Evolutionary conservation across 2,888 invertebrate species (phyloP).

Genomic region (Peribatodes rhomboidaria): DNA sequence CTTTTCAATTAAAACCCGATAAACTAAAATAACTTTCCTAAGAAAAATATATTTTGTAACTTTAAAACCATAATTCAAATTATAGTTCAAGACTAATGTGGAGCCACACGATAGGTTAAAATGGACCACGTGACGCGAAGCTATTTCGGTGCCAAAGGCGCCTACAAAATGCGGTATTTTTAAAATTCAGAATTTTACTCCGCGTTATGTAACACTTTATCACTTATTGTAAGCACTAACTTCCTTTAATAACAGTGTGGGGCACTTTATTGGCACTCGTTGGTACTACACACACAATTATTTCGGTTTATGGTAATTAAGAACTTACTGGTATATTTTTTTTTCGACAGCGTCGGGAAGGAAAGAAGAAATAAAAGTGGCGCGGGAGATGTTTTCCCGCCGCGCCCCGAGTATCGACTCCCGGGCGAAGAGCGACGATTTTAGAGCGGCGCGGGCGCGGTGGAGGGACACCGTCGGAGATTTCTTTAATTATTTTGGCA

Average conservation of each 20-base stretch:
- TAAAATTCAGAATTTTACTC: conserved; percentile 79
- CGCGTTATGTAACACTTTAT: conserved; percentile 83
- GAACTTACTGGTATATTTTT: conserved; percentile 81
- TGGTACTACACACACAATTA: conserved; percentile 70
- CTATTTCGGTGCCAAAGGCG: conserved; percentile 83
- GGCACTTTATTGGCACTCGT: conserved; percentile 74
- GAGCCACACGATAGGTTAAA: conserved; percentile 81
- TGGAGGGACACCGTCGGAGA: conserved; percentile 88
- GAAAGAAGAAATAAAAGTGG: conserved; percentile 87
- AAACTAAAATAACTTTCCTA: conserved; percentile 14
- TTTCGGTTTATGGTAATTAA: conserved; percentile 66
- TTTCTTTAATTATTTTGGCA: conserved; percentile 94
- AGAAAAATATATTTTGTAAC: conserved; percentile 23
- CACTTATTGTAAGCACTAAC: conserved; percentile 74
- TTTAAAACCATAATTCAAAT: conserved; percentile 55
- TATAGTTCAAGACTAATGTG: conserved; percentile 77
- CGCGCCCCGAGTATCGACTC: conserved; percentile 86
- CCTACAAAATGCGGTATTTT: conserved; percentile 87
- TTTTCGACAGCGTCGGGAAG: conserved; percentile 86
- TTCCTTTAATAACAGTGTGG: conserved; percentile 60
- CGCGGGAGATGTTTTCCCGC: conserved; percentile 87
- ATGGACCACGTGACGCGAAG: conserved; percentile 82
- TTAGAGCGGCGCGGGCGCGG: conserved; percentile 87
- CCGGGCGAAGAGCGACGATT: conserved; percentile 87
- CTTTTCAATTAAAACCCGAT: conserved; percentile 26